A percentile compares a stretch with the other conserved stretches of the same genome.
phyloP scores from a whole-genome alignment of 2,888 invertebrate species.

The Ecliptopera silaceata region DNA sequence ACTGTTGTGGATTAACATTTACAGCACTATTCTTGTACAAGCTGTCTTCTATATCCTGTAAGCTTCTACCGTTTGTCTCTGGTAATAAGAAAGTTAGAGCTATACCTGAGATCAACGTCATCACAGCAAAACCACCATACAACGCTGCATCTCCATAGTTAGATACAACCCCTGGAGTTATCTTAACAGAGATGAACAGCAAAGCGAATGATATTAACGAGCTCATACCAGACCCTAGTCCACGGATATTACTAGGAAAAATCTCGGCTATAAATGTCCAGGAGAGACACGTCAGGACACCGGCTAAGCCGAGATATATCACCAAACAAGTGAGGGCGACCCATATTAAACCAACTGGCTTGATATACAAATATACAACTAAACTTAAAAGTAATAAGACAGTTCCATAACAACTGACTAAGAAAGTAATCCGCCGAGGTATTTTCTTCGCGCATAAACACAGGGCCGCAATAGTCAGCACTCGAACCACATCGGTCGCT shows the following conservation, averaged over 20 bases:
- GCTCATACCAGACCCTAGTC: conserved; percentile 55
- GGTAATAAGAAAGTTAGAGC: conserved; percentile 51
- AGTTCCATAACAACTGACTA: conserved; percentile 42
- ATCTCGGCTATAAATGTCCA: conserved; percentile 60
- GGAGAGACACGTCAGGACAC: conserved; percentile 44
- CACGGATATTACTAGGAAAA: conserved; percentile 54
- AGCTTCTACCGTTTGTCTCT: conserved; percentile 84
- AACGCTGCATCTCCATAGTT: conserved; percentile 46
- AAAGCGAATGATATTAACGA: conserved; percentile 49
- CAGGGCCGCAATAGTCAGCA: conserved; percentile 35
- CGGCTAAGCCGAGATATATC: conserved; percentile 46
- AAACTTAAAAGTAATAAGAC: conserved; percentile 41
- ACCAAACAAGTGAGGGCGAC: conserved; percentile 46
- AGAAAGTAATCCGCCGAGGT: conserved; percentile 47
- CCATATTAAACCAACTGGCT: conserved; percentile 43
- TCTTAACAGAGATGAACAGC: conserved; percentile 53
- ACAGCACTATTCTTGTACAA: conserved; percentile 40
- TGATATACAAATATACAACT: conserved; percentile 42
- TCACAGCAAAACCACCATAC: conserved; percentile 46
- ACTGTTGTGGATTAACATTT: background rate
- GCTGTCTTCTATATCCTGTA: conserved; percentile 83
- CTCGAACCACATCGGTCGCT: conserved; percentile 49
- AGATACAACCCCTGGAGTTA: conserved; percentile 48
- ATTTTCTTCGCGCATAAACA: conserved; percentile 46
- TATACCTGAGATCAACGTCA: conserved; percentile 42